A percentile compares a stretch with the other conserved stretches of the same genome.
These are phyloP conservation scores for Apeltes quadracus DNA, from an alignment of 2,113 vertebrate species.

Conservation along the genomic window DNA sequence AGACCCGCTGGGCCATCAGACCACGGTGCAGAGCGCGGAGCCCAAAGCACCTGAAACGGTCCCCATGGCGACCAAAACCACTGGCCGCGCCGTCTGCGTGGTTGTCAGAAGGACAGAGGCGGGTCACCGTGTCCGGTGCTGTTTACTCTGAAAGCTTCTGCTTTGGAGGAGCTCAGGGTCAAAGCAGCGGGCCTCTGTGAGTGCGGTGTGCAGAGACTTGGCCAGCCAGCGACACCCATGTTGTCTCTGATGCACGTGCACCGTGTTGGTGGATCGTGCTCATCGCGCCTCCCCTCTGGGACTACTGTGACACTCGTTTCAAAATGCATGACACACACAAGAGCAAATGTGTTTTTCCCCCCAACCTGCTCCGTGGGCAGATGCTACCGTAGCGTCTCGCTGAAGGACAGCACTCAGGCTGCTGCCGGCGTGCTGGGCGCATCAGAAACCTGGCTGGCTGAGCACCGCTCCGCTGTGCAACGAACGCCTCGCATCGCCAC, in stretches of 20 bases:
- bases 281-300: too few species aligned
- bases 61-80: conserved; percentile 65
- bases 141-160: conserved; percentile 1
- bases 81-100: conserved; percentile 27
- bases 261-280: too few species aligned
- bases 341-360: background rate
- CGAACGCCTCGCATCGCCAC: background rate
- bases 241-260: too few species aligned
- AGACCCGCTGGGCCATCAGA: conserved; percentile 40
- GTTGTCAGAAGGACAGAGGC: conserved; percentile 17
- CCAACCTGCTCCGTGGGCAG: background rate
- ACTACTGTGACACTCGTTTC: too few species aligned
- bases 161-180: conserved; percentile 7
- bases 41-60: conserved; percentile 63
- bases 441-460: conserved; percentile 7
- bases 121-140: background rate
- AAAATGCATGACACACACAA: background rate
- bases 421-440: conserved; percentile 13
- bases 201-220: background rate
- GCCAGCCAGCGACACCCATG: too few species aligned
- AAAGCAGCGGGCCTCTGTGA: background rate
- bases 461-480: background rate
- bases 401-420: background rate
- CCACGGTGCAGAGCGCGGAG: conserved; percentile 21
- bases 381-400: background rate